Evolutionary conservation across 2,888 invertebrate genomes (phyloP), one percentile per base, ranked within the genome.

Genomic region (Aphodius sticticus): DNA sequence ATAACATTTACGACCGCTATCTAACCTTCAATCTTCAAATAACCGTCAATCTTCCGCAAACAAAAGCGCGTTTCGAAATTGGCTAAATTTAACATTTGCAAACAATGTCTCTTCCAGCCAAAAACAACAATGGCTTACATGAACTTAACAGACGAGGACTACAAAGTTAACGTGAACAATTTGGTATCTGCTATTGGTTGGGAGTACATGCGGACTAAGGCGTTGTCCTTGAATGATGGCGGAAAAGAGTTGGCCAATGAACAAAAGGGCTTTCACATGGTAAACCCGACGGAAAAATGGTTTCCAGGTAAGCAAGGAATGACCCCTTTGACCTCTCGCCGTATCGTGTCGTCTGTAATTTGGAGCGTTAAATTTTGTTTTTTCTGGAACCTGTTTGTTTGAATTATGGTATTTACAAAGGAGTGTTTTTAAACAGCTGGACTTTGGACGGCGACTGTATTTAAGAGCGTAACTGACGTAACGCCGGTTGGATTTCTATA

Each of bases 241-340:
- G 96, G 95, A 0, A 91, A 93, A 84, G 91, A 92, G 79, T 91
- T 93, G 83, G 93, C 95, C 83, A 92, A 93, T 86, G 91, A 93
- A 86, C 96, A 96, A 88, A 92, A 94, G 84, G 97, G 97, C 75
- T 97, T 96, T 88, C 96, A 96, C 87, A 92, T 94, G 87, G 91
- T 97, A 77, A 96, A 96, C 89, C 97, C 97, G 0, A 95, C 95
- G 0, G 95, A 97, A 84, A 93, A 94, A 83, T 96, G 96, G 95
- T 97, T 96, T 88, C 96, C 96, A 87, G 96, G 95, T 94, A 87
- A 87, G 85, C 84, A 70, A 26, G 26, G 36, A 79, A 79, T 53
- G 12, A 15, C 70, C 69, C 35, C 16, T 69, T 26, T 3, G 26
- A 26, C 26, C 26, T 26, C 3, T 26, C 26, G 26, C 26, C 26